Percentiles rank a stretch among this genome's conserved stretches.
phyloP scores from a whole-genome alignment of 2,113 vertebrate species.

The Oryzias curvinotus region DNA sequence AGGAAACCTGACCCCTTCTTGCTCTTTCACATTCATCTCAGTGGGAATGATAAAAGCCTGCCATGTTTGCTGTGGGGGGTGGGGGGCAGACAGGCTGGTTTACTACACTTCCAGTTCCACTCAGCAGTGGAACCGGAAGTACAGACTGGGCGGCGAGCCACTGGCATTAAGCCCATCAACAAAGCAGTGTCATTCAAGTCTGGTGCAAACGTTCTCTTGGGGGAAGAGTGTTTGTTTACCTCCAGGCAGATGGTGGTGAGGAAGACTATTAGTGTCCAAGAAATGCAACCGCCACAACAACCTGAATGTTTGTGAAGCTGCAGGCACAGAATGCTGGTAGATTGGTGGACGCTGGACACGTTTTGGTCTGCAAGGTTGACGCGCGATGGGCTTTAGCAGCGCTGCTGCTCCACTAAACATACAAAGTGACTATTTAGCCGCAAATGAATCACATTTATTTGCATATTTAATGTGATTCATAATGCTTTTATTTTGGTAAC shows the following conservation, averaged over 20 bases:
- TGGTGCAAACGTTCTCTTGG: slow-evolving; percentile 16
- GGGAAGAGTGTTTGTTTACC: slow-evolving; percentile 32
- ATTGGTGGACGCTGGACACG: too few relatives aligned
- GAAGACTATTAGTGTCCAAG: neutral
- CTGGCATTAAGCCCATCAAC: slow-evolving; percentile 49
- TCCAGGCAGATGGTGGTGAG: neutral
- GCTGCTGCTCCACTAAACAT: too few relatives aligned
- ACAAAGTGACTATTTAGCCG: too few relatives aligned
- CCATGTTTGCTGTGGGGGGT: neutral
- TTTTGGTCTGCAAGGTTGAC: too few relatives aligned
- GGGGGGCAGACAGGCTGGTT: slow-evolving; percentile 22
- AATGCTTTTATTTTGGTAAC: too few relatives aligned
- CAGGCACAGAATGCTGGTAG: too few relatives aligned
- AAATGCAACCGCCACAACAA: neutral
- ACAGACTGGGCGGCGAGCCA: slow-evolving; percentile 36
- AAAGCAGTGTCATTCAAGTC: slow-evolving; percentile 26
- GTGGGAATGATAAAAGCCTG: slow-evolving; percentile 5
- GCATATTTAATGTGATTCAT: too few relatives aligned
- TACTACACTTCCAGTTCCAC: slow-evolving; percentile 10
- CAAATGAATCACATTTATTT: too few relatives aligned
- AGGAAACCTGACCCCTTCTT: too few relatives aligned
- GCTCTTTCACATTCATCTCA: neutral
- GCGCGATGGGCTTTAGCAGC: too few relatives aligned
- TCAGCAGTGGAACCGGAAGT: slow-evolving; percentile 29
- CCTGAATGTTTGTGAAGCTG: too few relatives aligned